These are phyloP conservation scores for Cercopithecus mona DNA, from an alignment of 2,113 vertebrate species.

Conservation along the genomic window DNA sequence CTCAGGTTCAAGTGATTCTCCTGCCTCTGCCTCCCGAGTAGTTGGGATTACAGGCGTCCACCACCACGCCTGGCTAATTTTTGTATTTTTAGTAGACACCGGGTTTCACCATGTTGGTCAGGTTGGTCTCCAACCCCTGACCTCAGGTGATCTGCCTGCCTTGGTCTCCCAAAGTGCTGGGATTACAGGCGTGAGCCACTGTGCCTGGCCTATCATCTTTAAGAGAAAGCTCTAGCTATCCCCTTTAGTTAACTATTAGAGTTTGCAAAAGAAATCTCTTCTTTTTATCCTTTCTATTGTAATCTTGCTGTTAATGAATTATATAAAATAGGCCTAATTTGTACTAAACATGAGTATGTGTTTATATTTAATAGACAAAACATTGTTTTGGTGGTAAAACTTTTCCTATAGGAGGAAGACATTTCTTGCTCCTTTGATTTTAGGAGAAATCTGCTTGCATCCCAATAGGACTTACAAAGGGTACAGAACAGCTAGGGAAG, in stretches of 20 bases:
- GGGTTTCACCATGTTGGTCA: too few relatives aligned
- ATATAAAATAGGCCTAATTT: neutral
- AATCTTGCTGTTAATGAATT: neutral
- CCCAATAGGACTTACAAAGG: neutral
- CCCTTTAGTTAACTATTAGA: neutral
- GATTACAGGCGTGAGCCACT: too few relatives aligned
- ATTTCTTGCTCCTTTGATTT: neutral
- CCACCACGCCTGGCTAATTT: too few relatives aligned
- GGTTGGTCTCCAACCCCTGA: too few relatives aligned
- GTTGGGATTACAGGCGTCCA: too few relatives aligned
- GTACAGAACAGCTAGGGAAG: neutral
- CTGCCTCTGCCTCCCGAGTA: too few relatives aligned
- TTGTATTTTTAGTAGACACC: too few relatives aligned
- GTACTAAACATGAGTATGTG: neutral
- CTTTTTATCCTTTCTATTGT: neutral
- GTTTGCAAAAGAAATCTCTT: neutral
- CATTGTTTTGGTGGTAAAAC: neutral
- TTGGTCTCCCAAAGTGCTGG: too few relatives aligned
- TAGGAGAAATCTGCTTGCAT: conserved; percentile 6
- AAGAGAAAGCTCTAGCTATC: neutral
- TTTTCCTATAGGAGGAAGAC: neutral
- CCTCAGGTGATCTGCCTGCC: too few relatives aligned
- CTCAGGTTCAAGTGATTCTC: too few relatives aligned
- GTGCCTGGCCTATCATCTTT: neutral
- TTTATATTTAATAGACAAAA: neutral